Evolutionary conservation across 23 tunicate genomes (phyloP).

Genomic region (Diplosoma virens): DNA sequence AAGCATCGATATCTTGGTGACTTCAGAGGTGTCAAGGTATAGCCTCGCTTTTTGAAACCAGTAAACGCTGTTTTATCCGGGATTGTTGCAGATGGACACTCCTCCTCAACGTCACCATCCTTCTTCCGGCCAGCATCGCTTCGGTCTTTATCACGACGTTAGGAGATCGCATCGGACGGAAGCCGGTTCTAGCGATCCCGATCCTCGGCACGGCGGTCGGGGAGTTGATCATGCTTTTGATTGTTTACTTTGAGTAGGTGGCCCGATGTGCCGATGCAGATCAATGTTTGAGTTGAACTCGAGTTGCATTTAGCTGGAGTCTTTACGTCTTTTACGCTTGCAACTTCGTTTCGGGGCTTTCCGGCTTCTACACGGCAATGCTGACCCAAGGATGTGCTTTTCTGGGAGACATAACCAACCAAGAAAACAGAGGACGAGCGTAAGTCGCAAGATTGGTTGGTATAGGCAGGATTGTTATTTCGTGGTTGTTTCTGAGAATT

Average conservation of each 20-base stretch:
- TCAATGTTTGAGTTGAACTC: too few relatives aligned
- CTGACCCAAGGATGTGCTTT: slow-evolving; percentile 71
- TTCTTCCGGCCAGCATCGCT: slow-evolving; percentile 64
- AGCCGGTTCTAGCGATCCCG: slow-evolving; percentile 48
- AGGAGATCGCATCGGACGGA: slow-evolving; percentile 77
- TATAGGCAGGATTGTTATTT: neutral
- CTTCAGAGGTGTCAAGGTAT: too few relatives aligned
- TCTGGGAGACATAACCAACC: slow-evolving; percentile 67
- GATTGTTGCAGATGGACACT: slow-evolving; percentile 59
- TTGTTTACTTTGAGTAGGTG: slow-evolving; percentile 59
- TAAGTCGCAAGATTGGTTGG: neutral
- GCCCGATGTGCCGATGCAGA: too few relatives aligned
- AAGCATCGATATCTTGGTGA: too few relatives aligned
- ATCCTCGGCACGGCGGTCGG: slow-evolving; percentile 42
- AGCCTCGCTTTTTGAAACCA: too few relatives aligned
- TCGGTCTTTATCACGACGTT: slow-evolving; percentile 52
- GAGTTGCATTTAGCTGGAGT: slow-evolving; percentile 40
- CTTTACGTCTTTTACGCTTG: slow-evolving; percentile 27
- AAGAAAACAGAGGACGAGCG: slow-evolving; percentile 56
- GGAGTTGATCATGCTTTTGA: slow-evolving; percentile 30
- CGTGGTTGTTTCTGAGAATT: neutral
- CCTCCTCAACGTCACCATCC: slow-evolving; percentile 52
- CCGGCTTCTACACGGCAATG: slow-evolving; percentile 68
- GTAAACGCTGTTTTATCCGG: too few relatives aligned
- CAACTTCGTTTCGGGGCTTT: slow-evolving; percentile 51